Evolutionary conservation across 2,888 invertebrate species (phyloP).

Genomic region (Timema cristinae): DNA sequence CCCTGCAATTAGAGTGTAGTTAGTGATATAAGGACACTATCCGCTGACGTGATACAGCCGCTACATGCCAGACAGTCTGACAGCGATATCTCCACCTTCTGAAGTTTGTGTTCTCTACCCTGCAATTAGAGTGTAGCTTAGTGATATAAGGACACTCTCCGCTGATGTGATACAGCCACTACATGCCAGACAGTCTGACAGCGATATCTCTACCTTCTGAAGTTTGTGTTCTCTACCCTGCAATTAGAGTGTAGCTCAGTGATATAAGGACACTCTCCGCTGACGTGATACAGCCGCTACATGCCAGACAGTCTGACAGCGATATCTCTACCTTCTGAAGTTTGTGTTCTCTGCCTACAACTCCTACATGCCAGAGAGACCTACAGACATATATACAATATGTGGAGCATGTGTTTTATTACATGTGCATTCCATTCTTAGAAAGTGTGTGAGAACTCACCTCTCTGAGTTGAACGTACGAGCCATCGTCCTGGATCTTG

Average conservation of each 20-base stretch:
- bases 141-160: no score
- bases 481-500: slow-evolving; percentile 80
- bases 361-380: slow-evolving; percentile 99
- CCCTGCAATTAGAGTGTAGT: no score
- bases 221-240: no score
- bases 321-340: slow-evolving; percentile 84
- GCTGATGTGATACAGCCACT: no score
- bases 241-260: no score
- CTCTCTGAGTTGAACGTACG: slow-evolving; percentile 66
- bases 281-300: slow-evolving; percentile 98
- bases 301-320: slow-evolving; percentile 93
- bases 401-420: no score
- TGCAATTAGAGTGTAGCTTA: no score
- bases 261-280: slow-evolving; percentile 97
- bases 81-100: slow-evolving; percentile 85
- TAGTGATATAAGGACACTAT: no score
- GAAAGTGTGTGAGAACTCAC: slow-evolving; percentile 41
- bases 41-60: slow-evolving; percentile 98
- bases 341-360: slow-evolving; percentile 66
- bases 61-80: slow-evolving; percentile 98
- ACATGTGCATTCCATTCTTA: no score
- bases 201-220: no score
- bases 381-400: neutral
- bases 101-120: slow-evolving; percentile 56
- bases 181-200: no score